Conservation (phyloP, 2,113 vertebrate species). For the Rhodinocichla rosea region DNA sequence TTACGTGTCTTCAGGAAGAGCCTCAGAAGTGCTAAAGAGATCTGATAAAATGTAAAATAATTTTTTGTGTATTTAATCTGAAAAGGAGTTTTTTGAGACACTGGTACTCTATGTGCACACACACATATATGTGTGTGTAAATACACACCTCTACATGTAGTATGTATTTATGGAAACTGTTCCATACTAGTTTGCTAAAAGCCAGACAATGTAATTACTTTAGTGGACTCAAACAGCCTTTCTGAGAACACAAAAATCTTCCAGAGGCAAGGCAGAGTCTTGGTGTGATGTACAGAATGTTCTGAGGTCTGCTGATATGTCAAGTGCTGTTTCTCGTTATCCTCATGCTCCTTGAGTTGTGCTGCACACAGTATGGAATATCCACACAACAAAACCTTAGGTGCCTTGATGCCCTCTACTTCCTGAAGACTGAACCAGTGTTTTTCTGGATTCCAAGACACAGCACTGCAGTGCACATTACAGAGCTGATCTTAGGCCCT, state of each 20-base stretch:
- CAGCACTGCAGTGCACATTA: background rate
- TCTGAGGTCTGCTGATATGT: background rate
- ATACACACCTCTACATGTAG: background rate
- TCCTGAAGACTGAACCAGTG: background rate
- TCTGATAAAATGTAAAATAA: background rate
- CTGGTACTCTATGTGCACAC: background rate
- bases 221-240: background rate
- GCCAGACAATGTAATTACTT: background rate
- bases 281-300: background rate
- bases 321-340: background rate
- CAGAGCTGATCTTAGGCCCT: background rate
- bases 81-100: background rate
- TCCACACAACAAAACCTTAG: accelerated
- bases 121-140: background rate
- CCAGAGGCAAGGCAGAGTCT: background rate
- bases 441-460: background rate
- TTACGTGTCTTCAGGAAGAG: background rate
- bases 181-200: background rate
- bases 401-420: background rate
- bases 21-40: background rate
- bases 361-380: background rate
- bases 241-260: background rate
- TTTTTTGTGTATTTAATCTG: background rate
- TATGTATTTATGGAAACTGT: background rate
- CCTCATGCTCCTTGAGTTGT: background rate